Percentiles rank a stretch among this genome's conserved stretches.
Evolutionary conservation across 2,113 vertebrate genomes (phyloP).

Genomic region (Thamnophis sirtalis): DNA sequence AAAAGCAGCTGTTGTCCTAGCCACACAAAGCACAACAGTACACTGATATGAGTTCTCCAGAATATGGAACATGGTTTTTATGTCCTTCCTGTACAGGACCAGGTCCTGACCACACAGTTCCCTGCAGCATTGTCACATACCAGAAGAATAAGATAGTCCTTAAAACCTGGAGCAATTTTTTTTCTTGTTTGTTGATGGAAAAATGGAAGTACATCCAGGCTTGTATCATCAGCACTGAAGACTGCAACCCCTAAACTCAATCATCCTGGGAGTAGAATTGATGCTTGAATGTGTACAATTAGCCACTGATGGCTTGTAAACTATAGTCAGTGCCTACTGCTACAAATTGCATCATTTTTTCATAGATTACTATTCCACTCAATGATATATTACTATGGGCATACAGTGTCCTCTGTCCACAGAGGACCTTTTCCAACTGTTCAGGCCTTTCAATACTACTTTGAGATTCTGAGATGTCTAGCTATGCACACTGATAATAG

Average conservation of each 20-base stretch:
- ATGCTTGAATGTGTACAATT: background rate
- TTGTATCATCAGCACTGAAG: background rate
- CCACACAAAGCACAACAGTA: background rate
- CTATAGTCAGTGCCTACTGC: background rate
- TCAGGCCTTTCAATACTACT: background rate
- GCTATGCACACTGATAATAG: background rate
- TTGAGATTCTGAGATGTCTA: background rate
- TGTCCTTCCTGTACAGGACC: background rate
- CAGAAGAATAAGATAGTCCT: background rate
- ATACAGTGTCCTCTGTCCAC: background rate
- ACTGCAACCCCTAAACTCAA: background rate
- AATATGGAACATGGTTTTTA: background rate
- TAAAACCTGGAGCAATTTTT: background rate
- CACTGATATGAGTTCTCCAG: background rate
- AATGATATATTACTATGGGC: background rate
- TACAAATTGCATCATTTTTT: background rate
- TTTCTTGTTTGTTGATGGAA: background rate
- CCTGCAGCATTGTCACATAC: background rate
- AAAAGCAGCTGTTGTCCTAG: background rate
- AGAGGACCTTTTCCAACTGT: background rate
- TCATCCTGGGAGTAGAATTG: background rate
- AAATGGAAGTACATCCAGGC: background rate
- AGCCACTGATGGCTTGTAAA: background rate
- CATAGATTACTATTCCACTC: background rate
- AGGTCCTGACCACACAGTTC: background rate